These are phyloP conservation scores for Nyctibius bracteatus DNA, from an alignment of 2,113 vertebrate species.

Conservation along the genomic window DNA sequence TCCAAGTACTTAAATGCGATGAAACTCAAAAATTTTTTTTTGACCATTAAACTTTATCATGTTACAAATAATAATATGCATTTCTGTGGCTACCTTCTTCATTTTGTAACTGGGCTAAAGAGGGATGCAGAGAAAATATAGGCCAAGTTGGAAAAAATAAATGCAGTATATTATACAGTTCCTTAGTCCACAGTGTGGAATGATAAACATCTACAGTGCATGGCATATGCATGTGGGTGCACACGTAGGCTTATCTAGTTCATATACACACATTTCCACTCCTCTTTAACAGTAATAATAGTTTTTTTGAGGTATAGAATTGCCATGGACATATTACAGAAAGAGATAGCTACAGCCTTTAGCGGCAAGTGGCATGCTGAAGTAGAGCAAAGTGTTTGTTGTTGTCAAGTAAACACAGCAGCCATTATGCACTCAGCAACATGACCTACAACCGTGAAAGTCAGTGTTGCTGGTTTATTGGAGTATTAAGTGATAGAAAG, in stretches of 20 bases:
- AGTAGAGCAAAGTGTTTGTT: neutral
- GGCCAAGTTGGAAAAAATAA: neutral
- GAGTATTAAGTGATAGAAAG: neutral
- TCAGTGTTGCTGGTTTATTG: neutral
- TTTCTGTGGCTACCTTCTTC: neutral
- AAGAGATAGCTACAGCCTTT: neutral
- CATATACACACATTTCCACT: neutral
- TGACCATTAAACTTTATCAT: neutral
- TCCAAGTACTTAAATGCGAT: neutral
- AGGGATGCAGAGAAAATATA: neutral
- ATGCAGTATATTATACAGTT: neutral
- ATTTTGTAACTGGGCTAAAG: neutral
- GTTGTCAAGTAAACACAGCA: conserved; percentile 24
- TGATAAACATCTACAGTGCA: neutral
- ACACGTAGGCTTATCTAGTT: neutral
- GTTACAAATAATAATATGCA: neutral
- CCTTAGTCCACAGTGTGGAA: neutral
- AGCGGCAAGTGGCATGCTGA: neutral
- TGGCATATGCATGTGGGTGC: fast-evolving
- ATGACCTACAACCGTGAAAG: conserved; percentile 4
- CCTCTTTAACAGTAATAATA: neutral
- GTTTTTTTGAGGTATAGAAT: neutral
- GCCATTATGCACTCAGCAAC: conserved; percentile 20
- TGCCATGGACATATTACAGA: neutral
- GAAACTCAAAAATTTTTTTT: neutral